A percentile compares a stretch with the other conserved stretches of the same genome.
These are phyloP conservation scores for Physocephala rufipes DNA, from an alignment of 2,888 invertebrate species.

Conservation along the genomic window DNA sequence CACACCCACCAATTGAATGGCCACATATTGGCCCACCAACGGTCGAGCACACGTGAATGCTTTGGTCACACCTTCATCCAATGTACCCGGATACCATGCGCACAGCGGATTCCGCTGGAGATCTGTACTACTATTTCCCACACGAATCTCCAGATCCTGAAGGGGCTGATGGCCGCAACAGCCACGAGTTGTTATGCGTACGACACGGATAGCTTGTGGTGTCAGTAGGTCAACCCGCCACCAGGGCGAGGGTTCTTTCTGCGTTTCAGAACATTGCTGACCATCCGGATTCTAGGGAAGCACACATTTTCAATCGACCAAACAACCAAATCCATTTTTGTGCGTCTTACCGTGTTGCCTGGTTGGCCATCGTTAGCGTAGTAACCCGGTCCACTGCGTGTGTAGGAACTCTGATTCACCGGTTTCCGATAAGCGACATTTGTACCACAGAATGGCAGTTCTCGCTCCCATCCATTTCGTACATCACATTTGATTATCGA, in stretches of 20 bases:
- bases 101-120: slow-evolving; percentile 89
- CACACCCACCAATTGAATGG: slow-evolving; percentile 88
- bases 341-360: slow-evolving; percentile 69
- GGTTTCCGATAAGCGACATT: slow-evolving; percentile 88
- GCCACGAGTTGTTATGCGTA: slow-evolving; percentile 80
- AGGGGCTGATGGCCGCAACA: slow-evolving; percentile 83
- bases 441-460: slow-evolving; percentile 87
- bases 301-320: background rate
- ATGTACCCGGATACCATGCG: slow-evolving; percentile 92
- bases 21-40: slow-evolving; percentile 86
- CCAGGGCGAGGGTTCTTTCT: slow-evolving; percentile 90
- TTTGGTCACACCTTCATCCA: slow-evolving; percentile 93
- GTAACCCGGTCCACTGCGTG: slow-evolving; percentile 81
- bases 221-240: slow-evolving; percentile 89
- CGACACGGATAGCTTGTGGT: slow-evolving; percentile 85
- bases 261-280: slow-evolving; percentile 88
- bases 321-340: background rate
- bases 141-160: slow-evolving; percentile 87
- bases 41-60: slow-evolving; percentile 88
- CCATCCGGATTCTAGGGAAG: slow-evolving; percentile 80
- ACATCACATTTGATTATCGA: slow-evolving; percentile 75
- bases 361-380: slow-evolving; percentile 89
- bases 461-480: slow-evolving; percentile 80
- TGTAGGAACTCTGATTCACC: slow-evolving; percentile 89
- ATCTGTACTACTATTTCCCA: slow-evolving; percentile 90